Percentiles rank a stretch among this genome's conserved stretches.
phyloP scores from a whole-genome alignment of 2,888 invertebrate species.

The Chrysodeixis includens region DNA sequence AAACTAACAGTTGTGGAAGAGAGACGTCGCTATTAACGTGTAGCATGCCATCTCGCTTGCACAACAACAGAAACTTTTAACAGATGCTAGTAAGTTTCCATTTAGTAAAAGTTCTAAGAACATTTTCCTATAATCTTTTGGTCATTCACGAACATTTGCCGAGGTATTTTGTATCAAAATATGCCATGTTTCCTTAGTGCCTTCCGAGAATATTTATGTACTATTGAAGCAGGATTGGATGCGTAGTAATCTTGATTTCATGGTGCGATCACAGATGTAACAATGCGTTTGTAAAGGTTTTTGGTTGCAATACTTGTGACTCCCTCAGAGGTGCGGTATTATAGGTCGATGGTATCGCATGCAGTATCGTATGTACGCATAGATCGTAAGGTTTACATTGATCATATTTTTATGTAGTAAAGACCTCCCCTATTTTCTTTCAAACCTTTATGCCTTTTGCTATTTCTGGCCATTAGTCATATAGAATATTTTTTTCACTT shows the following conservation, averaged over 20 bases:
- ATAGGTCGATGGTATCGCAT: too few relatives aligned
- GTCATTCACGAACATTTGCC: constrained; percentile 47
- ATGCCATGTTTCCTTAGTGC: constrained; percentile 50
- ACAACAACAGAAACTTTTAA: too few relatives aligned
- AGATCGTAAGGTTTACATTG: too few relatives aligned
- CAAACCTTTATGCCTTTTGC: too few relatives aligned
- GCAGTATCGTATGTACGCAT: too few relatives aligned
- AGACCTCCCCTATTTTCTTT: too few relatives aligned
- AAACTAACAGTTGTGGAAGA: too few relatives aligned
- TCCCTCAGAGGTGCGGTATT: too few relatives aligned
- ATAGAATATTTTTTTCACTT: background rate
- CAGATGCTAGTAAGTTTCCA: background rate
- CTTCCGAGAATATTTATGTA: constrained; percentile 49
- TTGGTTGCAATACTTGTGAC: background rate
- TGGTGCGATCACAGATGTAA: constrained; percentile 10
- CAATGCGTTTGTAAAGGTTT: background rate
- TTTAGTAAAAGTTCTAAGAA: constrained; percentile 47
- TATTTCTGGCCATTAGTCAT: too few relatives aligned
- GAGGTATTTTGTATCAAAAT: constrained; percentile 55
- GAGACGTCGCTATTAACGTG: too few relatives aligned
- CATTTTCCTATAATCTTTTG: constrained; percentile 48
- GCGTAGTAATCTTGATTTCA: constrained; percentile 25
- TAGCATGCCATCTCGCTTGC: too few relatives aligned
- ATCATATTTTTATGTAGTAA: too few relatives aligned
- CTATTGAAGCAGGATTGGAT: constrained; percentile 43